These are phyloP conservation scores for Clupea harengus DNA, from an alignment of 2,113 vertebrate species.

Conservation along the genomic window DNA sequence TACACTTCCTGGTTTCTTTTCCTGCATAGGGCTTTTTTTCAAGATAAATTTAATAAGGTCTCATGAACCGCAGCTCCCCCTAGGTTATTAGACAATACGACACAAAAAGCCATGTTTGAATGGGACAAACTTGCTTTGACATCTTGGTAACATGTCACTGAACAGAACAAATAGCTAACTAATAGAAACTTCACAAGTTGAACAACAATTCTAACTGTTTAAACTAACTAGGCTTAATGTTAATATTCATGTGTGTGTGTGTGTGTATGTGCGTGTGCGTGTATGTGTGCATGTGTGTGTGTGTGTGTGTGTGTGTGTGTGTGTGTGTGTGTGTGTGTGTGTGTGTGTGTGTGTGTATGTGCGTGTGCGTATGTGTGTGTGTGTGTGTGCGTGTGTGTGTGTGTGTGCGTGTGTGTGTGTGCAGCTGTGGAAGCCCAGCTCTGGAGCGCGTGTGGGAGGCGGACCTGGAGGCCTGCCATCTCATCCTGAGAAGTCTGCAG, in stretches of 20 bases:
- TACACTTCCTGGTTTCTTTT: background rate
- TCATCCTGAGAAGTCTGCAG: conserved; percentile 76
- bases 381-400: no score
- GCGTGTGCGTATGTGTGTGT: no score
- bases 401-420: conserved; percentile 18
- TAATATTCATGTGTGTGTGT: conserved; percentile 44
- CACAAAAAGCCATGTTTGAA: background rate
- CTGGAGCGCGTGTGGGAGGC: conserved; percentile 84
- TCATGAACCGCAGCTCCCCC: background rate
- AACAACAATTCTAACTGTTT: background rate
- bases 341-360: conserved; percentile 35
- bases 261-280: background rate
- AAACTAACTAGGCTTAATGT: background rate
- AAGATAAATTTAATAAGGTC: background rate
- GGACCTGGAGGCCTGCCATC: conserved; percentile 84
- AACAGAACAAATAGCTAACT: background rate
- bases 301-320: background rate
- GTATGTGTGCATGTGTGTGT: conserved; percentile 26
- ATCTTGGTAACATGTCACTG: background rate
- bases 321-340: conserved; percentile 51
- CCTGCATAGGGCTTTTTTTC: background rate
- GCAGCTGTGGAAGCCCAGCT: conserved; percentile 74
- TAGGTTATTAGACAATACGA: background rate
- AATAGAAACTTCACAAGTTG: background rate
- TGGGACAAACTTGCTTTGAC: background rate